Evolutionary conservation across 1,140 invertebrate species (phyloP), one percentile per base, ranked within the genome.

Genomic region (Drosophila tsacasi): DNA sequence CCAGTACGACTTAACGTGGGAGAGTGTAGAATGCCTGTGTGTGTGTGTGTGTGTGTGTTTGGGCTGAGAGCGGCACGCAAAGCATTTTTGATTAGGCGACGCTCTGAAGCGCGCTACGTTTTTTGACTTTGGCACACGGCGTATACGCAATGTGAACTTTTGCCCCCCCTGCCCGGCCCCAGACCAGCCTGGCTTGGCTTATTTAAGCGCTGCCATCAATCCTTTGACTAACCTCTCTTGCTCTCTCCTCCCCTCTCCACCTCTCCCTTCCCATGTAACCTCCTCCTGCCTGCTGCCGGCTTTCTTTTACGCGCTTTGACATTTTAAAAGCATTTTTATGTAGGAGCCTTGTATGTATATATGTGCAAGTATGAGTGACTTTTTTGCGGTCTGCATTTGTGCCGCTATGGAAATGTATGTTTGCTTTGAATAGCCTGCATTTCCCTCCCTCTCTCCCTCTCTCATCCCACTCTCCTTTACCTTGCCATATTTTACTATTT

Each of bases 321-420:
- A 91, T 90, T 90, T 91, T 91, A 91, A 90, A 90, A 90, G 86
- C 85, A 85, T 89, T 89, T 89, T 85, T 81, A 85, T 89, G 85
- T 89, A 37, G 55, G n/a, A 50, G 35, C 27, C 50, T 52, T 52
- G 49, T 37, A 17, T 44, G 19, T 59, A 7, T 67, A 13, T 19
- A 7, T 63, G 65, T 35, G 19, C 7, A 35, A 54, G 76, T 83
- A 52, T 71, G 64, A 87, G 79, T 75, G 83, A 86, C 83, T 68
- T 86, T 85, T 82, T 79, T 82, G 83, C 50, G 83, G 79, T 79
- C 59, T 74, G 80, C 73, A 50, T 78, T 47, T 60, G 32, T 58
- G 64, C 59, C 40, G 47, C 27, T 58, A 46, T 60, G 25, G 40
- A 54, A 76, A 47, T 74, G 77, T 54, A 60, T 77, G 32, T 37